These are phyloP conservation scores for Leptopterna dolabrata DNA, from an alignment of 2,888 invertebrate genomes.

Conservation along the genomic window DNA sequence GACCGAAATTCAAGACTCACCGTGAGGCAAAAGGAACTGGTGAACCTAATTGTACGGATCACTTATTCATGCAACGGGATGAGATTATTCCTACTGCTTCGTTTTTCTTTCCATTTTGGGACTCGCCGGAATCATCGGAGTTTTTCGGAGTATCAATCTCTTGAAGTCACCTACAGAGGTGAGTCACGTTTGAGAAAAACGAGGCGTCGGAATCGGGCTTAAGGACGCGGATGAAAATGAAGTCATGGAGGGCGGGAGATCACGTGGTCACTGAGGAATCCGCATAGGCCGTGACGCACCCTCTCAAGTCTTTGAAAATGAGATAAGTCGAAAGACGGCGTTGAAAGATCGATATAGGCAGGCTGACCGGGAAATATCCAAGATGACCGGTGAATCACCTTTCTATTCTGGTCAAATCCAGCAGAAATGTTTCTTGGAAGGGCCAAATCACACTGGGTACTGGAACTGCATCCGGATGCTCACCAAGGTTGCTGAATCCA, in stretches of 20 bases:
- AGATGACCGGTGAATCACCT: neutral
- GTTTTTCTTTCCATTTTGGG: neutral
- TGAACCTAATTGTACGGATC: neutral
- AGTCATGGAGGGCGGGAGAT: neutral
- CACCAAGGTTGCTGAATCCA: too few relatives aligned
- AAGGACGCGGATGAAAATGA: neutral
- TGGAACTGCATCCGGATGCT: too few relatives aligned
- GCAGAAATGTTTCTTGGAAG: neutral
- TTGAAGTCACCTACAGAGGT: neutral
- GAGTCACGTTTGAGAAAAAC: constrained; percentile 3
- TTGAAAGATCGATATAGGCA: neutral
- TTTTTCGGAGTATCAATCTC: neutral
- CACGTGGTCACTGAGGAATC: neutral
- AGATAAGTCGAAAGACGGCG: neutral
- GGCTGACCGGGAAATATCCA: neutral
- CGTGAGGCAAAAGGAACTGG: neutral
- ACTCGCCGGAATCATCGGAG: neutral
- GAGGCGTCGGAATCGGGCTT: neutral
- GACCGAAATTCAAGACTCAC: neutral
- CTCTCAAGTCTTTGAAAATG: neutral
- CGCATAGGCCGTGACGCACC: neutral
- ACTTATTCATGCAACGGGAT: neutral
- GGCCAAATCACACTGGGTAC: too few relatives aligned
- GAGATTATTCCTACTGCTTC: neutral
- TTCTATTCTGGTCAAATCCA: too few relatives aligned